Conservation (phyloP, 2,113 vertebrate species). For the Syngnathus typhle region DNA sequence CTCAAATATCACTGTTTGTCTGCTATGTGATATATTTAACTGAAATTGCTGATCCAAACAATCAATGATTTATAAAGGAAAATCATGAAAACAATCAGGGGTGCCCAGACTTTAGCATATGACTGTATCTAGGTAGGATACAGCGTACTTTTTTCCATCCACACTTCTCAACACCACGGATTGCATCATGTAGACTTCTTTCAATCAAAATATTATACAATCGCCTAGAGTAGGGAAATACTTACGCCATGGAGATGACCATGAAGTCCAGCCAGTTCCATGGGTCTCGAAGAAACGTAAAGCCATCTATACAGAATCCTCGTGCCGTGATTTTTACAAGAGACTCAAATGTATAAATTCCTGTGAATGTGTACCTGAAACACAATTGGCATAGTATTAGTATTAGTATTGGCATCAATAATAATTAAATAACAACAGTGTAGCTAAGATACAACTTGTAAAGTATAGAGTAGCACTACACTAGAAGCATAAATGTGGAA, state of each 20-base stretch:
- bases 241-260: slow-evolving; percentile 99
- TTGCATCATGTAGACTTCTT: neutral
- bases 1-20: too few species aligned
- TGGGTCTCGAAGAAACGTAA: slow-evolving; percentile 93
- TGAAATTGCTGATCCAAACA: too few species aligned
- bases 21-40: too few species aligned
- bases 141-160: slow-evolving; percentile 9
- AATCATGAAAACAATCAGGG: too few species aligned
- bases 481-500: neutral
- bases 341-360: slow-evolving; percentile 97
- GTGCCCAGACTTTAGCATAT: too few species aligned
- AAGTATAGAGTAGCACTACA: neutral
- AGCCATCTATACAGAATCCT: slow-evolving; percentile 97
- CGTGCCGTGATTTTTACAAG: slow-evolving; percentile 95
- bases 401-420: slow-evolving; percentile 29
- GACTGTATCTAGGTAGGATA: too few species aligned
- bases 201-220: neutral
- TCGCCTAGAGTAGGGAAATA: slow-evolving; percentile 38
- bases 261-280: slow-evolving; percentile 99
- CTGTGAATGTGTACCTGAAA: slow-evolving; percentile 95
- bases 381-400: too few species aligned
- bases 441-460: neutral
- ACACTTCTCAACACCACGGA: slow-evolving; percentile 6
- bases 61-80: too few species aligned
- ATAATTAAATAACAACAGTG: neutral